Conservation (phyloP, 1,140 invertebrate species). For the Holcopasites calliopsidis region DNA sequence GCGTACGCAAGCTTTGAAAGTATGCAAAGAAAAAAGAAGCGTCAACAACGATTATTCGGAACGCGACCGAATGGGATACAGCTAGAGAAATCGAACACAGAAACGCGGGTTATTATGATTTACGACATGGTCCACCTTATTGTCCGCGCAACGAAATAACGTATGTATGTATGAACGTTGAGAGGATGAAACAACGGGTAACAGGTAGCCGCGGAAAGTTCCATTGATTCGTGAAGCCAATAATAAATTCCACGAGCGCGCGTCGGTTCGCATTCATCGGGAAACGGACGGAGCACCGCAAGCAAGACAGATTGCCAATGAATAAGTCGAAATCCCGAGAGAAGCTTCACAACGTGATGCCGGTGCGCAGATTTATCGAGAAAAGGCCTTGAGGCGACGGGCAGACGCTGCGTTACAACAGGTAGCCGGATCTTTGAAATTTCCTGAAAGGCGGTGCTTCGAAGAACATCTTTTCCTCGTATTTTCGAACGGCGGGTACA, state of each 20-base stretch:
- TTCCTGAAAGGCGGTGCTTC: background rate
- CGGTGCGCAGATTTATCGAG: background rate
- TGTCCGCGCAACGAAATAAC: background rate
- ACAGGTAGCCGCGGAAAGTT: background rate
- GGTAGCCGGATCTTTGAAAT: background rate
- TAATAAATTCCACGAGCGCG: background rate
- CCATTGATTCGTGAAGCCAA: background rate
- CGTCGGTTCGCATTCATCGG: background rate
- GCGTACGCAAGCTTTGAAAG: too few relatives aligned
- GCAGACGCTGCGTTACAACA: background rate
- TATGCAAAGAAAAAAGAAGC: too few relatives aligned
- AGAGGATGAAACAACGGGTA: background rate
- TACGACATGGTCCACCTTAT: background rate
- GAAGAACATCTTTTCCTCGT: background rate
- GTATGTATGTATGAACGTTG: background rate
- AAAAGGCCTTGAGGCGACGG: background rate
- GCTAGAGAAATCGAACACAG: background rate
- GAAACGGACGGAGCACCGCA: background rate
- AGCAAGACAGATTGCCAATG: background rate
- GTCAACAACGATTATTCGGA: background rate
- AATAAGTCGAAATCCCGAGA: background rate
- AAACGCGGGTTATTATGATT: background rate
- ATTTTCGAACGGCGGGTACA: background rate
- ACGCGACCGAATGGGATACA: background rate
- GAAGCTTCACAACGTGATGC: too few relatives aligned